A percentile compares a stretch with the other conserved stretches of the same genome.
These are phyloP conservation scores for Liposcelis brunnea DNA, from an alignment of 2,888 invertebrate species.

Conservation along the genomic window DNA sequence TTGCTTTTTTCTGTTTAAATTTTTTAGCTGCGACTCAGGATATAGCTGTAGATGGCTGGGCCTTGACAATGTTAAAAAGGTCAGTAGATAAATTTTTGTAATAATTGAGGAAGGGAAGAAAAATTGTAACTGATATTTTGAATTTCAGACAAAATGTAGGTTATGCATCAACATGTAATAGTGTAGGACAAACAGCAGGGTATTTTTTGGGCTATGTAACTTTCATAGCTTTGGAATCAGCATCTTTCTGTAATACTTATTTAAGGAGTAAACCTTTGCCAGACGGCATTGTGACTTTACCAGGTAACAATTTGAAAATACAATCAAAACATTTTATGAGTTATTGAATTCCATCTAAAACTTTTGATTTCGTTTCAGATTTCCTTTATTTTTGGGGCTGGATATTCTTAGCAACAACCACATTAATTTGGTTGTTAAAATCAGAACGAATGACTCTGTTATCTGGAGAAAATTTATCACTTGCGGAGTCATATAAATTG, in stretches of 20 bases:
- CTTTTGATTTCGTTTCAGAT: slow-evolving; percentile 30
- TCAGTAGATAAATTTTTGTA: slow-evolving; percentile 23
- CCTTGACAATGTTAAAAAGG: slow-evolving; percentile 93
- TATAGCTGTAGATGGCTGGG: slow-evolving; percentile 99
- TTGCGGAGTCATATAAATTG: slow-evolving; percentile 59
- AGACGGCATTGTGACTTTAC: slow-evolving; percentile 52
- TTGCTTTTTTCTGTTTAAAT: slow-evolving; percentile 78
- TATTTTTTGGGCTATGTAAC: slow-evolving; percentile 93
- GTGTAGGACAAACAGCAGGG: slow-evolving; percentile 95
- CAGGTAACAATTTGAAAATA: too few species aligned
- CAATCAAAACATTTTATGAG: too few species aligned
- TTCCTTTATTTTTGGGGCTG: slow-evolving; percentile 93
- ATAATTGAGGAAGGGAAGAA: too few species aligned
- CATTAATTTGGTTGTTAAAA: slow-evolving; percentile 77
- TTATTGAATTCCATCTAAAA: slow-evolving; percentile 8
- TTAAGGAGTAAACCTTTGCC: slow-evolving; percentile 51
- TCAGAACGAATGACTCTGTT: slow-evolving; percentile 41
- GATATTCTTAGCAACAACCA: slow-evolving; percentile 77
- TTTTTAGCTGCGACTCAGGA: slow-evolving; percentile 98
- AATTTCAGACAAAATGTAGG: slow-evolving; percentile 72
- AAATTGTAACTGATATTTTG: too few species aligned
- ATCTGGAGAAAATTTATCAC: slow-evolving; percentile 13
- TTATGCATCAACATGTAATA: slow-evolving; percentile 97
- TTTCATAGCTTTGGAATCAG: slow-evolving; percentile 89
- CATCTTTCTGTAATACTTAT: slow-evolving; percentile 90